These are phyloP conservation scores for Hydrolagus colliei DNA, from an alignment of 2,797 vertebrate species.

Conservation along the genomic window DNA sequence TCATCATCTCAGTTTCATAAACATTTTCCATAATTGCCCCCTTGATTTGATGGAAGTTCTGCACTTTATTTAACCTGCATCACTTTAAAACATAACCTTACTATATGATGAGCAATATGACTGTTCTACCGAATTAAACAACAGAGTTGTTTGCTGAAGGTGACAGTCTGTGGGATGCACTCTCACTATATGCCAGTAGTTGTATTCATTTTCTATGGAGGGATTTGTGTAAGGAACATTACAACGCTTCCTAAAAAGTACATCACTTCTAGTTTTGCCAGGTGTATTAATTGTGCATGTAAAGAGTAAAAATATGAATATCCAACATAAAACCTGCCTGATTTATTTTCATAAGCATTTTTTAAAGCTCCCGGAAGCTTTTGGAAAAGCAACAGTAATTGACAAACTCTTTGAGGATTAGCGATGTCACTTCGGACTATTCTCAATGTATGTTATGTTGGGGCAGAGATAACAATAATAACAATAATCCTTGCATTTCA, in stretches of 20 bases:
- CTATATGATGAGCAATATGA: background rate
- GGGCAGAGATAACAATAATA: too few relatives aligned
- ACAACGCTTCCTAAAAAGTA: background rate
- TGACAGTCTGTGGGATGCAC: background rate
- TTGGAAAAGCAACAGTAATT: too few relatives aligned
- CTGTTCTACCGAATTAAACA: background rate
- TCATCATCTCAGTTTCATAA: too few relatives aligned
- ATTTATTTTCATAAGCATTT: background rate
- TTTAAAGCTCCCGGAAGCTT: too few relatives aligned
- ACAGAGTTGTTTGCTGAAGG: background rate
- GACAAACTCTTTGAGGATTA: too few relatives aligned
- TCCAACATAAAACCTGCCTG: background rate
- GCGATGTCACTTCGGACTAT: too few relatives aligned
- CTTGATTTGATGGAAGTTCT: too few relatives aligned
- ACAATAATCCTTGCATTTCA: too few relatives aligned
- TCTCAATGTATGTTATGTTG: too few relatives aligned
- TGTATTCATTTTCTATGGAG: background rate
- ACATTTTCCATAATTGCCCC: too few relatives aligned
- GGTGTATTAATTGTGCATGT: background rate
- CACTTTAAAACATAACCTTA: too few relatives aligned
- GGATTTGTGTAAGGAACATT: background rate
- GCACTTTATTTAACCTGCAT: too few relatives aligned
- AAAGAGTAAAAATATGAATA: background rate
- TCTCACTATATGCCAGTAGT: background rate
- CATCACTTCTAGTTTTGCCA: background rate